Conservation (phyloP, 2,797 vertebrate species). For the Scarus forsteni region DNA sequence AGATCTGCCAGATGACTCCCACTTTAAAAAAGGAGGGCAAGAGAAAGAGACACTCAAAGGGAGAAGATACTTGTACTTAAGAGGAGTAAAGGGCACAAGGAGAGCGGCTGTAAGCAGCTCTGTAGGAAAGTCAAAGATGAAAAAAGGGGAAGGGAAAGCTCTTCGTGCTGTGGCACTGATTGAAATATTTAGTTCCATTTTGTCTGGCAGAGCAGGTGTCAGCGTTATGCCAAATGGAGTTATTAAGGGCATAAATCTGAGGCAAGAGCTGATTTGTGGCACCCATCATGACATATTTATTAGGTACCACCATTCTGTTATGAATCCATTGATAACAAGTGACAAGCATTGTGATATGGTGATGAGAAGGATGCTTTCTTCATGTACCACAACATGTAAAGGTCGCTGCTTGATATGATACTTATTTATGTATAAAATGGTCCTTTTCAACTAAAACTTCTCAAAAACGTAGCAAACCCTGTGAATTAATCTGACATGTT, state of each 20-base stretch:
- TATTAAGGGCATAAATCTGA: slow-evolving; percentile 81
- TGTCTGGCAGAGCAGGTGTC: slow-evolving; percentile 73
- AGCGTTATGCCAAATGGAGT: slow-evolving; percentile 77
- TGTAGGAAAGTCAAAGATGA: slow-evolving; percentile 81
- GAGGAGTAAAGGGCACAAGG: slow-evolving; percentile 70
- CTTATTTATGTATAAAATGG: slow-evolving; percentile 41
- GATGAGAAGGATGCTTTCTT: slow-evolving; percentile 33
- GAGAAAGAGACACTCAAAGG: slow-evolving; percentile 61
- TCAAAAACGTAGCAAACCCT: neutral
- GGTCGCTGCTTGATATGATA: slow-evolving; percentile 8
- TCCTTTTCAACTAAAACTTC: slow-evolving; percentile 23
- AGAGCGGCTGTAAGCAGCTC: slow-evolving; percentile 74
- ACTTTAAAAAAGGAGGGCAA: slow-evolving; percentile 76
- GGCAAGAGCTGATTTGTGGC: slow-evolving; percentile 72
- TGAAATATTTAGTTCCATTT: slow-evolving; percentile 82
- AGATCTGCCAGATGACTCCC: slow-evolving; percentile 91
- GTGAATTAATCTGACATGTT: neutral
- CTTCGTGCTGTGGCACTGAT: slow-evolving; percentile 67
- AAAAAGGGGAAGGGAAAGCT: slow-evolving; percentile 70
- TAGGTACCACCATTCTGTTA: slow-evolving; percentile 72
- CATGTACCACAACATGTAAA: slow-evolving; percentile 8
- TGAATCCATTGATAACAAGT: slow-evolving; percentile 77
- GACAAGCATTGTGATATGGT: slow-evolving; percentile 62
- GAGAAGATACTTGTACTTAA: slow-evolving; percentile 54
- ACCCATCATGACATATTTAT: slow-evolving; percentile 77